Evolutionary conservation across 35 echinoderm and acorn worm genomes (phyloP).

Genomic region (Apostichopus parvimensis): DNA sequence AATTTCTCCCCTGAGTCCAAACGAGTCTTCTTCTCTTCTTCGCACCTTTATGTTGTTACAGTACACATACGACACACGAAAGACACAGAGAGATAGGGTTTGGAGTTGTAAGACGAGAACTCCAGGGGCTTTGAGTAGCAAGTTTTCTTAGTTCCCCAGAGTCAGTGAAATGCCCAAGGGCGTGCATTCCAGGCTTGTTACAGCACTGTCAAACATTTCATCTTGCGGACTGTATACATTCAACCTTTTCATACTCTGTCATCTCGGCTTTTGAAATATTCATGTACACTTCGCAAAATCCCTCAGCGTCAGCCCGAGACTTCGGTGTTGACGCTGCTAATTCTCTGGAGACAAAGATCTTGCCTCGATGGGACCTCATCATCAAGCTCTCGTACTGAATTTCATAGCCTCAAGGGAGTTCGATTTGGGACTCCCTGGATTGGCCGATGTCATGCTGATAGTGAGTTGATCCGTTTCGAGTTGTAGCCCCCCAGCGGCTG

Average conservation of each 20-base stretch:
- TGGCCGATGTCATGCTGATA: conserved; percentile 59
- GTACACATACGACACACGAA: background rate
- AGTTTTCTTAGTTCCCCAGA: conserved; percentile 57
- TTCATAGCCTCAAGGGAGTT: conserved; percentile 64
- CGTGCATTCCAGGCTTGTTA: conserved; percentile 52
- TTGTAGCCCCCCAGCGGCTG: conserved; percentile 59
- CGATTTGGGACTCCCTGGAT: conserved; percentile 52
- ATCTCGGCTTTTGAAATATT: conserved; percentile 46
- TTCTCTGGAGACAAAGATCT: conserved; percentile 55
- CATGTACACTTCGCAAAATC: conserved; percentile 4
- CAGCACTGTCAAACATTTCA: conserved; percentile 54
- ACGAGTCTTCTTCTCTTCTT: conserved; percentile 10
- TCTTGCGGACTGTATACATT: conserved; percentile 31
- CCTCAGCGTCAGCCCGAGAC: background rate
- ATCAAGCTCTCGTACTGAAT: conserved; percentile 46
- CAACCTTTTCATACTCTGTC: conserved; percentile 25
- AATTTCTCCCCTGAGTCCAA: conserved; percentile 49
- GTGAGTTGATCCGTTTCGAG: conserved; percentile 55
- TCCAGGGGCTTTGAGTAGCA: conserved; percentile 38
- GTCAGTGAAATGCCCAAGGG: conserved; percentile 39
- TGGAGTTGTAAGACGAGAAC: conserved; percentile 40
- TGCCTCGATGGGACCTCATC: conserved; percentile 50
- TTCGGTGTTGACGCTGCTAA: conserved; percentile 55
- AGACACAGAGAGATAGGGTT: background rate
- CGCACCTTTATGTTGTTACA: conserved; percentile 35